Base-by-base conservation (phyloP, 2,113 vertebrate genomes). In the Cyprinodon variegatus region DNA sequence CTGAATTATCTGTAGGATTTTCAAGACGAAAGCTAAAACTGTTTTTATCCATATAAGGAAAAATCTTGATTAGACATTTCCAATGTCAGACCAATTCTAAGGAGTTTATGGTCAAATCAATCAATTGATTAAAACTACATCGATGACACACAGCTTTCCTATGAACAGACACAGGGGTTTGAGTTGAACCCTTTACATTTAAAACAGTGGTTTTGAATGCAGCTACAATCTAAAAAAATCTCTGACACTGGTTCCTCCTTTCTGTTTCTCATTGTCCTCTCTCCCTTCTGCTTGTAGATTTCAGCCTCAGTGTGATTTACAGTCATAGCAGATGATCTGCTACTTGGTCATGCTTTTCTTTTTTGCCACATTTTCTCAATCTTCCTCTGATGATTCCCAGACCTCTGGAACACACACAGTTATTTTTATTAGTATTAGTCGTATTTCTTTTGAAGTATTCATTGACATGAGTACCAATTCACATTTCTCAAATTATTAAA, bases 231-330 rank as follows among this genome's bases (percentile, higher is more conserved):
- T n/a, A n/a, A 57, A 57, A 57, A 45, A 45, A 11, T 45, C 9
- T 11, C 5, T 45, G 11, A 45, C 50, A n/a, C 50, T 57, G 20
- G 50, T 57, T 57, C 50, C 50, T n/a, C 17, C 50, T 57, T 57
- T 57, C 50, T 57, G 50, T 57, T 57, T 57, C 50, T n/a, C 50
- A 57, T 57, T 57, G 17, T 20, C 2, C 46, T 68, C 60, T 68
- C n/a, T 57, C 62, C 29, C 1, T 10, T n/a, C 50, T 53, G 14
- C 10, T 43, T 57, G 22, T 65, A 39, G 67, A 82, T 65, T 72
- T 70, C 50, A 67, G 66, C 48, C 65, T 60, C 75, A 57, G 29
- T 83, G 72, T 84, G 85, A 90, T 89, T 89, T 89, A 88, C 71
- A 78, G 70, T 72, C 59, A 14, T 57, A 62, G 76, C 48, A 61